Evolutionary conservation across 2,113 vertebrate genomes (phyloP), one percentile per base, ranked within the genome.

Genomic region (Phodopus roborovskii): DNA sequence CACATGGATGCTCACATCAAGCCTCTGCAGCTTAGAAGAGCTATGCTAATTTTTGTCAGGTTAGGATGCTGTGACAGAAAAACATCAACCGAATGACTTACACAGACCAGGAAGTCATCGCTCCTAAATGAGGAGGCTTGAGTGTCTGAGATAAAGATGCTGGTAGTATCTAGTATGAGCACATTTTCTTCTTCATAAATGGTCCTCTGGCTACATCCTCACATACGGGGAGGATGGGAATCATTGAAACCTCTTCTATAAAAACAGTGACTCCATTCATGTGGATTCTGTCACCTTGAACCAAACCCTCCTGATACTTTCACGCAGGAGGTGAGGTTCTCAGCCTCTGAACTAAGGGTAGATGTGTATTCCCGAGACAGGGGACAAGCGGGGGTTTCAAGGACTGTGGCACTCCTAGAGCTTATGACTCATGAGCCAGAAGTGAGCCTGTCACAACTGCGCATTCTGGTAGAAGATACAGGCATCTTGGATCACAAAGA

Each of bases 151-250:
- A 48, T 48, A 39, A 6, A 50, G 28, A 33, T 62, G 53, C 53
- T 16, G 11, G 64, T 7, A 58, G 1, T 48, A 19, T 39, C 50
- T 71, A 7, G 28, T 1, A 13, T 62, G 13, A 19, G 75, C 2
- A 45, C 28, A 19, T 81, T 88, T 45, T 45, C 66, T 73, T 12
- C 20, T 28, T 74, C n/a, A n/a, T 64, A 56, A 2, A 66, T 45
- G n/a, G 22, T 1, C 39, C 28, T 53, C 2, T 42, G 10, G 3
- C 36, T 28, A 7, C 30, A 4, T 73, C 13, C 16, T 16, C 16
- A 30, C 28, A 0, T n/a, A 12, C 24, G 17, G 60, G 12, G 19
- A 53, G 17, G 1, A 20, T 1, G 7, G 26, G 9, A 19, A 36
- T 22, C 20, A 24, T 50, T 50, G 62, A 20, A 13, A 12, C 17